phyloP scores from a whole-genome alignment of 2,797 vertebrate species.

The Onychomys arenicola region DNA sequence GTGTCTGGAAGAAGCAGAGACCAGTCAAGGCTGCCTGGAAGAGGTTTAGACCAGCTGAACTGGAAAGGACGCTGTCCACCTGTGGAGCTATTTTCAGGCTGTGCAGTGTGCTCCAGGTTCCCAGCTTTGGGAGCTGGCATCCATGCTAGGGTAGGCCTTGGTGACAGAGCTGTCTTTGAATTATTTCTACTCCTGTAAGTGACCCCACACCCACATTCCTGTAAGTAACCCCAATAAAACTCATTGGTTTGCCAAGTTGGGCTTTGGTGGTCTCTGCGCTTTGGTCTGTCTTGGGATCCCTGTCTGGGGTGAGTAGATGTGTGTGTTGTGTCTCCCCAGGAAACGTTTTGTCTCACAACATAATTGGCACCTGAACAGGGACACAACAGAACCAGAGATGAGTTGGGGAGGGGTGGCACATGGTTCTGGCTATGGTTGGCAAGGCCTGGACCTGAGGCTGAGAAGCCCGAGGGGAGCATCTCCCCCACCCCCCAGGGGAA shows the following conservation, averaged over 20 bases:
- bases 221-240: not conserved
- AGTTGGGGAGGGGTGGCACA: rapidly evolving
- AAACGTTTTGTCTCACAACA: not conserved
- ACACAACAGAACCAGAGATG: not conserved
- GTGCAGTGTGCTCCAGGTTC: not conserved
- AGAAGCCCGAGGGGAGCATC: too few relatives aligned
- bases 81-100: not conserved
- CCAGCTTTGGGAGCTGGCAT: not conserved
- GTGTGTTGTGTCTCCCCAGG: not conserved
- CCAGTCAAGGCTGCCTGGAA: not conserved
- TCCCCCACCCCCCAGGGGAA: not conserved
- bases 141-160: not conserved
- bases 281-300: not conserved
- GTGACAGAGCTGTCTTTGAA: not conserved
- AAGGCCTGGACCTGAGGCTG: not conserved
- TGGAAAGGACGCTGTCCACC: not conserved
- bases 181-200: not conserved
- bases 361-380: not conserved
- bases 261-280: not conserved
- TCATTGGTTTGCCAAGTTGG: not conserved
- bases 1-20: not conserved
- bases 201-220: not conserved
- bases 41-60: not conserved
- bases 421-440: too few relatives aligned
- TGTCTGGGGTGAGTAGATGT: not conserved